Base-by-base conservation (phyloP, 1,140 invertebrate species). In the Drosophila tsacasi region DNA sequence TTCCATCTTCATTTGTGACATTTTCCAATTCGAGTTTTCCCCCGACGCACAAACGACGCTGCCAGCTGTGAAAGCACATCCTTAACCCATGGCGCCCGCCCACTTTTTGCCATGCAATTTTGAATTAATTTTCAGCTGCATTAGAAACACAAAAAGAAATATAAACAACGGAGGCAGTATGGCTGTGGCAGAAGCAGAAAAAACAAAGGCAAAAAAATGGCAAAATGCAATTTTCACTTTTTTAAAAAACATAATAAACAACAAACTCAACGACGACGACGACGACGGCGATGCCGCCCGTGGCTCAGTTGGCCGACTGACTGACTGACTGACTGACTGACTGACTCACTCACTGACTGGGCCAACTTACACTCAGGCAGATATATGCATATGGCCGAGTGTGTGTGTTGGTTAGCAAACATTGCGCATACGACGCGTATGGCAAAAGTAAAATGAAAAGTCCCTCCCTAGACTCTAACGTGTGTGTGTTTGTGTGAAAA, bases 141-240 rank as follows among this genome's bases (percentile, higher is more conserved):
- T 81, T 81, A 69, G 83, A 84, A 77, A 66, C 57, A 72, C 39
- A 68, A 46, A 66, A 54, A 66, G 21, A 25, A 61, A 35, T 27
- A 42, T 21, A 60, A 73, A 37, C 21, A 23, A 21, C 19, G 9
- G 25, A n/a, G 25, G 32, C n/a, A 12, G 17, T n/a, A 23, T 17
- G 35, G 35, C 2, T n/a, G n/a, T 13, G 10, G 30, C 52, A 39
- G 13, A 23, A 4, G 59, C 23, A 61, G 19, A 37, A 52, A 62
- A 40, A 69, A 39, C 3, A 40, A 49, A 27, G 27, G 25, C 10
- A 35, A 47, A 35, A 46, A 61, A 21, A 62, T 42, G 50, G 39
- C 13, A 61, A 90, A 89, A 89, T 90, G 85, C 85, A 89, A 89
- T 89, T 89, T 89, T 89, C 85, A 89, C 84, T 89, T 87, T 86